These are phyloP conservation scores for Tyrophagus putrescentiae DNA, from an alignment of 1,140 invertebrate species.

Conservation along the genomic window DNA sequence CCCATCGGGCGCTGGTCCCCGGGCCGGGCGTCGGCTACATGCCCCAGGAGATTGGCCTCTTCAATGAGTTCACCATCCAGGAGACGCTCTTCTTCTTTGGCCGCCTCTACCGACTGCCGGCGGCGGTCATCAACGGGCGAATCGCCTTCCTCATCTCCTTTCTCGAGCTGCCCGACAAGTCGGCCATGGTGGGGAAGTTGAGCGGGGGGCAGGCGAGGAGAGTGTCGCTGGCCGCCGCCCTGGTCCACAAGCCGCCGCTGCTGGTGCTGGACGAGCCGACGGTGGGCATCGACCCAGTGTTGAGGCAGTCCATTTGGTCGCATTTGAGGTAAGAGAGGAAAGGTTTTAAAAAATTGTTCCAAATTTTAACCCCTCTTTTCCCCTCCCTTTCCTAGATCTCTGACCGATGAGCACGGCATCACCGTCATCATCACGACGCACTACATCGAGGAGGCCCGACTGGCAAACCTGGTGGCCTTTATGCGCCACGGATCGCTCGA, in stretches of 20 bases:
- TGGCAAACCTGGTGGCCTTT: conserved; percentile 33
- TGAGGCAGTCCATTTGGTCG: conserved; percentile 77
- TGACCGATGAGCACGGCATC: conserved; percentile 49
- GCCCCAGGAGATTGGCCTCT: conserved; percentile 21
- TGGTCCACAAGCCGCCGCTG: conserved; percentile 80
- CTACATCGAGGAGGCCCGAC: conserved; percentile 35
- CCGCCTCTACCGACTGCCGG: conserved; percentile 75
- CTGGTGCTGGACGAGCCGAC: conserved; percentile 91
- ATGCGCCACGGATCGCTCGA: conserved; percentile 35
- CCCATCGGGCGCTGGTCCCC: conserved; percentile 37
- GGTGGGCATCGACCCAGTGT: conserved; percentile 73
- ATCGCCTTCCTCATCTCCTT: conserved; percentile 75
- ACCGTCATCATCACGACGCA: conserved; percentile 37
- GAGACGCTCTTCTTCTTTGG: conserved; percentile 93
- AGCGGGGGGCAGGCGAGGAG: conserved; percentile 82
- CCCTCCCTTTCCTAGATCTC: conserved; percentile 63
- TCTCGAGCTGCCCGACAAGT: conserved; percentile 55
- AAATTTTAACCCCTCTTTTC: no score
- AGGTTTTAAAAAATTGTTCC: no score
- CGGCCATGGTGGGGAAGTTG: conserved; percentile 27
- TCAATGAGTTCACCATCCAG: conserved; percentile 58
- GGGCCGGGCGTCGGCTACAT: conserved; percentile 23
- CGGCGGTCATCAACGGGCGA: conserved; percentile 38
- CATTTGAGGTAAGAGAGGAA: no score
- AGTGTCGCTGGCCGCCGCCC: conserved; percentile 75